These are phyloP conservation scores for Lamellibrachia columna DNA, from an alignment of 2,888 invertebrate species.

Conservation along the genomic window DNA sequence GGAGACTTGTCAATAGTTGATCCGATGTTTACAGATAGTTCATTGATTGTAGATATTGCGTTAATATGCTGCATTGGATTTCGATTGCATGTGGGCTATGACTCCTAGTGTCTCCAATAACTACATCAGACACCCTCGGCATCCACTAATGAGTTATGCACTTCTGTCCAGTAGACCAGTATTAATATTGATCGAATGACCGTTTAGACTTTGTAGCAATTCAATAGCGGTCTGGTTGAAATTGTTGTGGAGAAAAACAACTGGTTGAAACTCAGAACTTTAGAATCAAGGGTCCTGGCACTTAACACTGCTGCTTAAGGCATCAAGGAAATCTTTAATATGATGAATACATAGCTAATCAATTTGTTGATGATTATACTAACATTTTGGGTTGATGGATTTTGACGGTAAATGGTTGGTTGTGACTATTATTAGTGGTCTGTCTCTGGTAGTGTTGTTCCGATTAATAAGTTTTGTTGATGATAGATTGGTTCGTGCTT, in stretches of 20 bases:
- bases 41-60: constrained; percentile 20
- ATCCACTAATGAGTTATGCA: constrained; percentile 13
- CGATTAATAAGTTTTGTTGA: too few relatives aligned
- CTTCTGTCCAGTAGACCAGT: not conserved
- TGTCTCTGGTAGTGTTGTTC: too few relatives aligned
- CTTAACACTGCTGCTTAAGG: constrained; percentile 14
- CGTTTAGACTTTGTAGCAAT: constrained; percentile 17
- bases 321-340: constrained; percentile 17
- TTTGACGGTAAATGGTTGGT: not conserved
- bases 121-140: not conserved
- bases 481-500: too few relatives aligned
- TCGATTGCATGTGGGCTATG: not conserved
- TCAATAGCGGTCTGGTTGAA: not conserved
- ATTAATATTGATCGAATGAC: constrained; percentile 17
- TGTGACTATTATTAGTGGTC: not conserved
- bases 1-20: constrained; percentile 20
- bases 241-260: constrained; percentile 6
- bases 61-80: constrained; percentile 24
- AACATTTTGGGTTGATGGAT: not conserved
- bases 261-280: constrained; percentile 21
- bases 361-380: too few relatives aligned
- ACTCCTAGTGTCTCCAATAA: constrained; percentile 18
- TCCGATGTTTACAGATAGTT: constrained; percentile 24
- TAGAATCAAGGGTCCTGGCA: constrained; percentile 13
- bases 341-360: not conserved